Conservation (phyloP, 1,140 invertebrate species). For the Diorhabda sublineata region DNA sequence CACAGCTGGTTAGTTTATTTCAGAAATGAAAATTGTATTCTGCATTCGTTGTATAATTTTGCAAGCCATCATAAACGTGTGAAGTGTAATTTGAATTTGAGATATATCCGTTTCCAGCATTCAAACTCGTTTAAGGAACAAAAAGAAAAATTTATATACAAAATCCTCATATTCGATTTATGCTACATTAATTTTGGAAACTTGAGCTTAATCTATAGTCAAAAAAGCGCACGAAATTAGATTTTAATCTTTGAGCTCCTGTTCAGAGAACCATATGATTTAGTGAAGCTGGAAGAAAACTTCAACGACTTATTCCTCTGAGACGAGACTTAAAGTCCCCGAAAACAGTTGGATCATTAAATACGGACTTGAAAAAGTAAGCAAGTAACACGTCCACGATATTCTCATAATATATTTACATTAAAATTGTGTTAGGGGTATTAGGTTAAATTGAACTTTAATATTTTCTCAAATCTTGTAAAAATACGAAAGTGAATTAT, state of each 20-base stretch:
- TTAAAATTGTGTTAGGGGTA: no score
- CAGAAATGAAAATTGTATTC: no score
- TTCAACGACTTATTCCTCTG: not conserved
- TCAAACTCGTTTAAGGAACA: no score
- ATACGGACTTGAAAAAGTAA: not conserved
- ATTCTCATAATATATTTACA: not conserved
- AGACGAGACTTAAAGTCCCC: not conserved
- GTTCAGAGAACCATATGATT: slow-evolving; percentile 2
- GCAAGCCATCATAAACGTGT: no score
- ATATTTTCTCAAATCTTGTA: no score
- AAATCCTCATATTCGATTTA: not conserved
- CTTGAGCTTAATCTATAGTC: not conserved
- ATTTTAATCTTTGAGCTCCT: slow-evolving; percentile 2
- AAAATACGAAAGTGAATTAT: no score
- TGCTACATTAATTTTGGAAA: not conserved
- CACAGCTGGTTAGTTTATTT: no score
- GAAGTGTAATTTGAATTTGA: no score
- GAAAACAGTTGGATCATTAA: not conserved
- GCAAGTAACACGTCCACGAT: not conserved
- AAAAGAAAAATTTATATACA: no score
- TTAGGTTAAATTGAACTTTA: no score
- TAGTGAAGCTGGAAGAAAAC: not conserved
- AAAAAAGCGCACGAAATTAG: not conserved
- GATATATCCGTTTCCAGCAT: no score
- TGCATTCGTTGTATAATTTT: no score